These are phyloP conservation scores for Diglossa cyanea DNA, from an alignment of 2,797 vertebrate species.

Conservation along the genomic window DNA sequence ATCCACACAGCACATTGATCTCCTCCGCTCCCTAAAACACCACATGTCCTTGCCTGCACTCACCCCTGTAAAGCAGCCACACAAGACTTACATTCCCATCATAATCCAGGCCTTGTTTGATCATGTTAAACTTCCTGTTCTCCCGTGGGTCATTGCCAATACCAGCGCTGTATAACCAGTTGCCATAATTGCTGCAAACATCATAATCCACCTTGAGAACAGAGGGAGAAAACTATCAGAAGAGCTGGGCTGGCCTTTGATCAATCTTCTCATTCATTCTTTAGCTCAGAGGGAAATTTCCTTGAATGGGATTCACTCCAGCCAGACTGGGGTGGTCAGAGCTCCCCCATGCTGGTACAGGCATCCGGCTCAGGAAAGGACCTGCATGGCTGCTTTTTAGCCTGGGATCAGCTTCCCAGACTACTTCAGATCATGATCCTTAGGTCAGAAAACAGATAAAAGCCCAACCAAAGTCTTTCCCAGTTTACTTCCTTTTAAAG, in stretches of 20 bases:
- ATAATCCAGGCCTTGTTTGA: slow-evolving; percentile 85
- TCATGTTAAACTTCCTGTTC: slow-evolving; percentile 86
- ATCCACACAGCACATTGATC: neutral
- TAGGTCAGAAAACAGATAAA: neutral
- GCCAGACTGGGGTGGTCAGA: neutral
- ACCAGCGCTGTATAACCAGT: slow-evolving; percentile 85
- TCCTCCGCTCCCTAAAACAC: neutral
- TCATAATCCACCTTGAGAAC: slow-evolving; percentile 80
- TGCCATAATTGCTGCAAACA: slow-evolving; percentile 85
- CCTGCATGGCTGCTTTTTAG: neutral
- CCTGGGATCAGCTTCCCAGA: neutral
- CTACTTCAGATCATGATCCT: neutral
- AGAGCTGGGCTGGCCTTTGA: neutral
- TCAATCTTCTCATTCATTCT: neutral
- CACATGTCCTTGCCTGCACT: neutral
- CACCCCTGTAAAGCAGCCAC: neutral
- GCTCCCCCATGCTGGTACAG: neutral
- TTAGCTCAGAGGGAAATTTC: neutral
- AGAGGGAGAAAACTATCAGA: neutral
- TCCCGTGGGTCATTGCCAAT: slow-evolving; percentile 85
- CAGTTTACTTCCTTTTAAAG: neutral
- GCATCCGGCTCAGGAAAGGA: neutral
- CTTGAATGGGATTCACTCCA: neutral
- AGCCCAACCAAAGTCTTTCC: neutral
- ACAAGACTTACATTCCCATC: slow-evolving; percentile 70